Percentiles rank a stretch among this genome's conserved stretches.
phyloP scores from a whole-genome alignment of 2,888 invertebrate genomes.

The Deilephila elpenor region DNA sequence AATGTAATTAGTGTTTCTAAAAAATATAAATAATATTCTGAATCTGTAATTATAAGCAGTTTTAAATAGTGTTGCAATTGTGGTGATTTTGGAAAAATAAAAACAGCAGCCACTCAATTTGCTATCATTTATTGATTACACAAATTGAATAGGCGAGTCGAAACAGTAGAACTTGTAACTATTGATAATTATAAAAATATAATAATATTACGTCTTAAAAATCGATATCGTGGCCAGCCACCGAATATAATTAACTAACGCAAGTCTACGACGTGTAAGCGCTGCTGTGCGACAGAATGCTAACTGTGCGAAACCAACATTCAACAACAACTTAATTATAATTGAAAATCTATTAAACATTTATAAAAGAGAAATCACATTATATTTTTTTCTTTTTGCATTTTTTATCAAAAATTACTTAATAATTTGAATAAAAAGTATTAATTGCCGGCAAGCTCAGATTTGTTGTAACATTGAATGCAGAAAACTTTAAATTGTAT shows the following conservation, averaged over 20 bases:
- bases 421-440: neutral
- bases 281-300: slow-evolving; percentile 26
- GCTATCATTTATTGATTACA: slow-evolving; percentile 82
- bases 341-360: too few species aligned
- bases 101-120: slow-evolving; percentile 69
- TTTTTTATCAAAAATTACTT: too few species aligned
- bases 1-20: too few species aligned
- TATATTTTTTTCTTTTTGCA: too few species aligned
- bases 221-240: slow-evolving; percentile 80
- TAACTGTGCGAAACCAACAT: neutral
- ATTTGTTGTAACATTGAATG: neutral
- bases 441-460: neutral
- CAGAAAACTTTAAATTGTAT: neutral
- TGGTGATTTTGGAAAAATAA: slow-evolving; percentile 45
- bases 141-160: slow-evolving; percentile 78
- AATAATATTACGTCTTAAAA: slow-evolving; percentile 69
- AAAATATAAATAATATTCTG: too few species aligned
- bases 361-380: too few species aligned
- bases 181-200: slow-evolving; percentile 68
- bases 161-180: slow-evolving; percentile 69
- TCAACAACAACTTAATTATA: neutral
- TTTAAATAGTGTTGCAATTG: neutral
- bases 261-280: slow-evolving; percentile 27
- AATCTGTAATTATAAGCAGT: too few species aligned
- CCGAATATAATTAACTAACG: slow-evolving; percentile 55